phyloP scores from a whole-genome alignment of 1,140 invertebrate genomes.

The Meloidogyne hapla region DNA sequence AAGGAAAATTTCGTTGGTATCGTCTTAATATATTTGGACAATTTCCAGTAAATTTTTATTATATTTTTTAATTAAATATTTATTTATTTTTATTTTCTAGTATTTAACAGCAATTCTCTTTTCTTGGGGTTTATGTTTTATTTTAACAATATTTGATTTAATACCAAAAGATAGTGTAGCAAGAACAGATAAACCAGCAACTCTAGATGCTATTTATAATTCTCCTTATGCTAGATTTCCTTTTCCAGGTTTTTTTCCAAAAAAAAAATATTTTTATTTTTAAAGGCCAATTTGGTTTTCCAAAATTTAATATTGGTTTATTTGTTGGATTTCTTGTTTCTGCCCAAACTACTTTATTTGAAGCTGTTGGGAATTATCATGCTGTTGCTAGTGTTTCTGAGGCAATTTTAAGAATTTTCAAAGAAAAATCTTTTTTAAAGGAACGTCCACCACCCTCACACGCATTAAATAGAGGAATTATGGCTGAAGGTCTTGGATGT shows the following conservation, averaged over 20 bases:
- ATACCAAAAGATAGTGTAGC: slow-evolving; percentile 51
- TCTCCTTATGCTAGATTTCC: slow-evolving; percentile 55
- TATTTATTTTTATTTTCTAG: slow-evolving; percentile 26
- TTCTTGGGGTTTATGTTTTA: slow-evolving; percentile 56
- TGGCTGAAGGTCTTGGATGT: slow-evolving; percentile 57
- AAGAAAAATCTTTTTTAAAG: background rate
- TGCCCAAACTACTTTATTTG: slow-evolving; percentile 65
- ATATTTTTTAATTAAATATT: slow-evolving; percentile 13
- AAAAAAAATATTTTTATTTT: background rate
- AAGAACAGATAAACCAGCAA: slow-evolving; percentile 54
- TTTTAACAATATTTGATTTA: slow-evolving; percentile 56
- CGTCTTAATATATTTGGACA: slow-evolving; percentile 58
- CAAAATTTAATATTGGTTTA: slow-evolving; percentile 61
- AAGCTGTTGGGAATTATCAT: slow-evolving; percentile 67
- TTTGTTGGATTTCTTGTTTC: slow-evolving; percentile 65
- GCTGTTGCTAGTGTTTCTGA: slow-evolving; percentile 64
- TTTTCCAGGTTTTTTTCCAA: slow-evolving; percentile 48
- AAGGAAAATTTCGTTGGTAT: slow-evolving; percentile 51
- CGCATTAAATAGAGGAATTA: slow-evolving; percentile 65
- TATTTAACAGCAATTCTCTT: slow-evolving; percentile 59
- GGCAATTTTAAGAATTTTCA: background rate
- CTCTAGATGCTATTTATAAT: slow-evolving; percentile 46
- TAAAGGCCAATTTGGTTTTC: slow-evolving; percentile 65
- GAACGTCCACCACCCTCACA: slow-evolving; percentile 64
- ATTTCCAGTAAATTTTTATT: slow-evolving; percentile 48